phyloP scores from a whole-genome alignment of 2,888 invertebrate species.

The Cerastoderma edule region DNA sequence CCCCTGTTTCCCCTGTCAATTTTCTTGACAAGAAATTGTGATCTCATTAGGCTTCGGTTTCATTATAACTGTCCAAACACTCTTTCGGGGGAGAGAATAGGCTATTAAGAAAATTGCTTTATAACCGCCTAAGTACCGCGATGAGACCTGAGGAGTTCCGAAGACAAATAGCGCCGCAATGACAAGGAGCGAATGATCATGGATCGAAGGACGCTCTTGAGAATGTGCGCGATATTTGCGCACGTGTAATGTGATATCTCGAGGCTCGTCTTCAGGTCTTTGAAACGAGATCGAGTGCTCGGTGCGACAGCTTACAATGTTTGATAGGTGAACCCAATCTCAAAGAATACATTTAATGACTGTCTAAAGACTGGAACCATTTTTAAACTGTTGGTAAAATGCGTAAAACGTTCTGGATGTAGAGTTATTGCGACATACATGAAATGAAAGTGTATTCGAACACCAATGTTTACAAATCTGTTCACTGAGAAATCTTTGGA shows the following conservation, averaged over 20 bases:
- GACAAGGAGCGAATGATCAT: conserved; percentile 10
- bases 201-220: conserved; percentile 23
- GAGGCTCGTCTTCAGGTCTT: conserved; percentile 1
- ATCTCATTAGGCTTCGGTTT: conserved; percentile 58
- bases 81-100: conserved; percentile 49
- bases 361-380: too few relatives aligned
- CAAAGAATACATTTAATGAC: not conserved
- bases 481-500: too few relatives aligned
- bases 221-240: conserved; percentile 7
- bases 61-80: conserved; percentile 53
- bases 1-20: conserved; percentile 20
- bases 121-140: conserved; percentile 37
- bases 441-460: too few relatives aligned
- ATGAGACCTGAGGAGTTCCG: conserved; percentile 41
- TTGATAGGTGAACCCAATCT: not conserved
- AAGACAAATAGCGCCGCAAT: conserved; percentile 36
- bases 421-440: too few relatives aligned
- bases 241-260: conserved; percentile 9
- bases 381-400: too few relatives aligned
- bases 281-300: too few relatives aligned
- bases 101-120: conserved; percentile 75
- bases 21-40: conserved; percentile 26
- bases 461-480: too few relatives aligned
- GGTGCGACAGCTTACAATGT: not conserved
- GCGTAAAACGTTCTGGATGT: too few relatives aligned